A percentile compares a stretch with the other conserved stretches of the same genome.
These are phyloP conservation scores for Cephalopholis sonnerati DNA, from an alignment of 2,113 vertebrate genomes.

Conservation along the genomic window DNA sequence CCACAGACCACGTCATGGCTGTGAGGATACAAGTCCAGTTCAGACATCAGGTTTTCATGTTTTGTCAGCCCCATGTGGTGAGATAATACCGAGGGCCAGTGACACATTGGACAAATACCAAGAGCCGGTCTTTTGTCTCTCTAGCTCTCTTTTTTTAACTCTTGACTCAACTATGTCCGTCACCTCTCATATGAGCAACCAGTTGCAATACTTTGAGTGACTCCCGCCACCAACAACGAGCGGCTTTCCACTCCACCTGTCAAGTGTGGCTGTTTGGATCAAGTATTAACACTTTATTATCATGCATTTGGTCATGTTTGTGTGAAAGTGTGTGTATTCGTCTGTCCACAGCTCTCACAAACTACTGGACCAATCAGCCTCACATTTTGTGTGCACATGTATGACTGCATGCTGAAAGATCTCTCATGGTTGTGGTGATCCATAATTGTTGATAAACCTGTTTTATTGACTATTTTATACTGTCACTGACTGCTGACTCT, in stretches of 20 bases:
- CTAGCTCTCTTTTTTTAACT: neutral
- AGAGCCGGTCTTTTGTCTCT: neutral
- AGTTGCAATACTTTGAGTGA: neutral
- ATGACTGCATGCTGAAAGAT: too few species aligned
- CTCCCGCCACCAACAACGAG: neutral
- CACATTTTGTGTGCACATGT: too few species aligned
- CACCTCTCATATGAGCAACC: neutral
- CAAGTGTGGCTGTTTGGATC: neutral
- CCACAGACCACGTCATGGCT: neutral
- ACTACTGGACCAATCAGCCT: too few species aligned
- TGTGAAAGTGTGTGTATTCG: too few species aligned
- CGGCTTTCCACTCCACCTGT: neutral
- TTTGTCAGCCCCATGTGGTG: neutral
- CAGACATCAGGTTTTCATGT: slow-evolving; percentile 16
- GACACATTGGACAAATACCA: neutral
- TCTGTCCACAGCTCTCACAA: too few species aligned
- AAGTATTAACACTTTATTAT: neutral
- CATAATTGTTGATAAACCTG: too few species aligned
- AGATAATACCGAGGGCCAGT: neutral
- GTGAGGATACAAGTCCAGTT: slow-evolving; percentile 15
- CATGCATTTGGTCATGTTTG: too few species aligned
- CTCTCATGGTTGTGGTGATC: too few species aligned
- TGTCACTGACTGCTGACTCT: too few species aligned
- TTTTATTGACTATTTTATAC: too few species aligned
- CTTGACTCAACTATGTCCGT: neutral